These are phyloP conservation scores for Capromys pilorides DNA, from an alignment of 2,797 vertebrate species.

Conservation along the genomic window DNA sequence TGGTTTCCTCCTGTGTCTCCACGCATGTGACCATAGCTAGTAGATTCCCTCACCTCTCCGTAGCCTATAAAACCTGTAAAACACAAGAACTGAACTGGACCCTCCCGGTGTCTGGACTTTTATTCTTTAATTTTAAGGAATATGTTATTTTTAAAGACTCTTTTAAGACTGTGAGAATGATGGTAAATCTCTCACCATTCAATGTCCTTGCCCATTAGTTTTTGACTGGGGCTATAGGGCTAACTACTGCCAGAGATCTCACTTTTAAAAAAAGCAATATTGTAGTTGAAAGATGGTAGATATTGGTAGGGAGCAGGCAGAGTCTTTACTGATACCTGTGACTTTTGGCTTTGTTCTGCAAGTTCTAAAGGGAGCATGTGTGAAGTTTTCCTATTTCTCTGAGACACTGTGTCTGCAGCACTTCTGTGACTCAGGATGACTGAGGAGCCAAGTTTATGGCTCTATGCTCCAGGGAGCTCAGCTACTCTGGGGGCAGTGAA, in stretches of 20 bases:
- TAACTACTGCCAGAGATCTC: background rate
- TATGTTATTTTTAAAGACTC: background rate
- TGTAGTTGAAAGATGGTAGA: background rate
- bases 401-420: background rate
- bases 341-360: slow-evolving; percentile 8
- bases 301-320: background rate
- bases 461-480: background rate
- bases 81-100: background rate
- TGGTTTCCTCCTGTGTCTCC: background rate
- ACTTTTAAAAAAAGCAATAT: background rate
- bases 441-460: background rate
- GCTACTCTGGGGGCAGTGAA: background rate
- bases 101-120: background rate
- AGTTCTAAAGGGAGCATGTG: background rate
- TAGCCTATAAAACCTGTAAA: background rate
- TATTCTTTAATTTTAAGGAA: background rate
- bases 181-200: slow-evolving; percentile 2
- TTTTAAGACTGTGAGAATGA: background rate
- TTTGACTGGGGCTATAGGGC: background rate
- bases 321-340: background rate
- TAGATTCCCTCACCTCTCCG: background rate
- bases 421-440: background rate
- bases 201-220: background rate
- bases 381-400: background rate
- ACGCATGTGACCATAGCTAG: background rate